These are phyloP conservation scores for Sesia bembeciformis DNA, from an alignment of 2,888 invertebrate species.

Conservation along the genomic window DNA sequence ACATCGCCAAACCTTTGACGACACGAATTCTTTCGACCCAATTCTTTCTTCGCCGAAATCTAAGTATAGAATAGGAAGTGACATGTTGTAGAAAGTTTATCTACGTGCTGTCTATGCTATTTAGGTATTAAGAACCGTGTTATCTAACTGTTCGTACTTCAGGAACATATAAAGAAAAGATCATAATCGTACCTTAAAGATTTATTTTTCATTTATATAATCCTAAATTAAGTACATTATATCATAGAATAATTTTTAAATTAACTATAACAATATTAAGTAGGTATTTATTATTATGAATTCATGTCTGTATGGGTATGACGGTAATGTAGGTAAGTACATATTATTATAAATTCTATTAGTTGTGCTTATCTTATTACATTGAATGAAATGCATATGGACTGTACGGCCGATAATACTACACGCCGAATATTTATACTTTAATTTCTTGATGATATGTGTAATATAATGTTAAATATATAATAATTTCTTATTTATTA, in stretches of 20 bases:
- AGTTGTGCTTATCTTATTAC: slow-evolving; percentile 64
- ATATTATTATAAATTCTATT: slow-evolving; percentile 14
- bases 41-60: slow-evolving; percentile 57
- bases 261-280: slow-evolving; percentile 50
- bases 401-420: slow-evolving; percentile 32
- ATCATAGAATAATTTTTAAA: slow-evolving; percentile 42
- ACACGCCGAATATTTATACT: slow-evolving; percentile 3
- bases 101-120: slow-evolving; percentile 4
- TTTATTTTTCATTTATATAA: slow-evolving; percentile 66
- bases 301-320: slow-evolving; percentile 25
- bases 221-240: slow-evolving; percentile 65
- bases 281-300: slow-evolving; percentile 62
- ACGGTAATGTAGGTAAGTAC: slow-evolving; percentile 28
- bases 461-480: slow-evolving; percentile 29
- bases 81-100: no score
- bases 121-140: no score
- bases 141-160: no score
- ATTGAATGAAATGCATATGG: slow-evolving; percentile 67
- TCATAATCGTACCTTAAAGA: slow-evolving; percentile 43
- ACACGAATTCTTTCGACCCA: slow-evolving; percentile 26
- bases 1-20: slow-evolving; percentile 25
- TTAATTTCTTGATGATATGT: slow-evolving; percentile 37
- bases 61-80: not conserved
- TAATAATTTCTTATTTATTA: not conserved
- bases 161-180: slow-evolving; percentile 20